Evolutionary conservation across 1,140 invertebrate species (phyloP), one percentile per base, ranked within the genome.

Genomic region (Lordiphosa clarofinis): DNA sequence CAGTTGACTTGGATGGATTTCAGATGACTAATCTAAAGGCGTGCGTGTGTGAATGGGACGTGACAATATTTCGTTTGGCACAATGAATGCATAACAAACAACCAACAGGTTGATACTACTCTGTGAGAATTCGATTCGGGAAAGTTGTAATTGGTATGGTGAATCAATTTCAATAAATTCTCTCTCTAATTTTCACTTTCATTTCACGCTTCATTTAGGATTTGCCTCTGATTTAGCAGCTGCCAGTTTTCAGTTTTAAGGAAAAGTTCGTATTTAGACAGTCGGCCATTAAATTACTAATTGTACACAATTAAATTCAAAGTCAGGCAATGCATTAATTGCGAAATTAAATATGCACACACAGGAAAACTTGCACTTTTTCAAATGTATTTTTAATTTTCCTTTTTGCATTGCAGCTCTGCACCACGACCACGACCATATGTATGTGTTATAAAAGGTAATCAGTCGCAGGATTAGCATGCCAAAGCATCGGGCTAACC

Each of bases 281-380:
- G 46, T 58, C 24, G 47, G 73, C 73, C 76, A 82, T 82, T 84
- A 82, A 81, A 43, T n/a, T 63, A 54, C 66, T 82, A 82, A 82
- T 82, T 82, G 71, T 59, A 46, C 15, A 62, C 76, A 82, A 73
- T 82, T 82, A 82, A 76, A 76, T 69, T 69, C 73, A 84, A 82
- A 82, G 74, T 62, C 62, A 76, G 50, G 37, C 21, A 56, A 73
- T 69, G 46, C 67, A 33, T 5, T 24, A 24, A 24, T 24, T 24
- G 21, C 56, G 28, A 31, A 68, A 42, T 60, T 66, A 56, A 79
- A 73, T 70, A 56, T 31, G 21, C 21, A 5, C 5, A 24, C 21
- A 24, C 21, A 31, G 28, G 57, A 49, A 56, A 50, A 39, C 67
- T 61, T 53, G 53, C 49, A 35, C 47, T 55, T 46, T 57, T 52